Percentiles rank a stretch among this genome's conserved stretches.
Evolutionary conservation across 2,888 invertebrate species (phyloP).

Genomic region (Dexiosoma caninum): DNA sequence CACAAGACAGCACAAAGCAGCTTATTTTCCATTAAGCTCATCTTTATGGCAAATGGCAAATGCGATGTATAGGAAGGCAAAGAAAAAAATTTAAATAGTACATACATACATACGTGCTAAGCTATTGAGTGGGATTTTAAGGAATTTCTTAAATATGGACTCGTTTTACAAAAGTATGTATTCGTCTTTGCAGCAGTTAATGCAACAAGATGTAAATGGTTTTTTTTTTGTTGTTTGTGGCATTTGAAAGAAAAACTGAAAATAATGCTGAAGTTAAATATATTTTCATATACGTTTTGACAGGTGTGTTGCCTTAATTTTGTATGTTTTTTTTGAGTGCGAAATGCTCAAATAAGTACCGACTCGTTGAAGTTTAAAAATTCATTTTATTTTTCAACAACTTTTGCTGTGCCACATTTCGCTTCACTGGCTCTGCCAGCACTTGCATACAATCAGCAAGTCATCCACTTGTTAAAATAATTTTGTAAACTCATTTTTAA

Average conservation of each 20-base stretch:
- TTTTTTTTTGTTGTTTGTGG: neutral
- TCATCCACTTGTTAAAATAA: constrained; percentile 5
- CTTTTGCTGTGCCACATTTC: neutral
- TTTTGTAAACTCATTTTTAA: constrained; percentile 31
- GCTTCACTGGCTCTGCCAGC: neutral
- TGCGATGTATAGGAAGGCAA: neutral
- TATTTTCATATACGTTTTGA: no score
- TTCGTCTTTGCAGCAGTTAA: neutral
- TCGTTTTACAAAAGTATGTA: neutral
- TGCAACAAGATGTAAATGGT: neutral
- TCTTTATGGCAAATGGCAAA: constrained; percentile 50
- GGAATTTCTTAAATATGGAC: neutral
- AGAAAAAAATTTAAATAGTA: no score
- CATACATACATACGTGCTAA: neutral
- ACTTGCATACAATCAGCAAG: neutral
- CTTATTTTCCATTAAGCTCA: constrained; percentile 49
- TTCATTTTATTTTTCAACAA: neutral
- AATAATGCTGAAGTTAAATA: no score
- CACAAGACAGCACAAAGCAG: constrained; percentile 14
- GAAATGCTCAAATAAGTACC: no score
- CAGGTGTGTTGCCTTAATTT: neutral
- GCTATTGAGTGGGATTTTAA: constrained; percentile 8
- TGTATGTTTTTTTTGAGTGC: neutral
- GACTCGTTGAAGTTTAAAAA: no score
- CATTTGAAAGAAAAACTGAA: neutral